Base-by-base conservation (phyloP, 2,797 vertebrate genomes). In the Pipistrellus nathusii region DNA sequence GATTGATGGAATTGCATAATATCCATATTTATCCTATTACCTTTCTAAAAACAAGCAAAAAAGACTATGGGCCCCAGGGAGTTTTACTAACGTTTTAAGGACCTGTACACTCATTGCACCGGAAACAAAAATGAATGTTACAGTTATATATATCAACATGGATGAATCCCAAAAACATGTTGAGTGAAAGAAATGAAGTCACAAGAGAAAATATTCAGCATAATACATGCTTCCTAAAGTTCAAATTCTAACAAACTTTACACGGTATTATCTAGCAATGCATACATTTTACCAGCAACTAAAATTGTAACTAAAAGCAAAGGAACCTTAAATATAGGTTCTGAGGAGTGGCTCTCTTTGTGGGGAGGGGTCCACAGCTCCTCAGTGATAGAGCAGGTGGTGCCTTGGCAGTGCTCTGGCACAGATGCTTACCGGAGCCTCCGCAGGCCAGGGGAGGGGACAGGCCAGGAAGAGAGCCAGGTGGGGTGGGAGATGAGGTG, bases 31-130 rank as follows among this genome's bases (percentile, higher is more conserved):
- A 30, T 68, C 72, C 48, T 68, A 76, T 46, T 85, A 76, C 18
- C 48, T 82, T 82, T 59, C 38, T 44, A 53, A 93, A 91, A 84
- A 64, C n/a, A 94, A 87, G 66, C 8, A n/a, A 85, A 94, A 76
- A 85, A 82, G 4, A 35, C 27, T 48, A 18, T 77, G 72, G 35
- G n/a, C 30, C 27, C 35, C 51, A 95, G 66, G 41, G 8, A 76
- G 46, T 55, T 92, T 66, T 57, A 53, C 66, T 94, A 18, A 77
- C 84, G 41, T 30, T 23, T 81, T 41, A 14, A 89, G 35, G 13
- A 83, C 53, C 27, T 83, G 5, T 78, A 9, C 48, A 66, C 15
- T 66, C 38, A 25, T 84, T 90, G 72, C 17, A 64, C 15, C 48
- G 82, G 51, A 71, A 88, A 44, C 38, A 15, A 84, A 90, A 88